Percentiles rank a stretch among this genome's conserved stretches.
Conservation (phyloP, 2,113 vertebrate genomes). For the Mesocricetus auratus region DNA sequence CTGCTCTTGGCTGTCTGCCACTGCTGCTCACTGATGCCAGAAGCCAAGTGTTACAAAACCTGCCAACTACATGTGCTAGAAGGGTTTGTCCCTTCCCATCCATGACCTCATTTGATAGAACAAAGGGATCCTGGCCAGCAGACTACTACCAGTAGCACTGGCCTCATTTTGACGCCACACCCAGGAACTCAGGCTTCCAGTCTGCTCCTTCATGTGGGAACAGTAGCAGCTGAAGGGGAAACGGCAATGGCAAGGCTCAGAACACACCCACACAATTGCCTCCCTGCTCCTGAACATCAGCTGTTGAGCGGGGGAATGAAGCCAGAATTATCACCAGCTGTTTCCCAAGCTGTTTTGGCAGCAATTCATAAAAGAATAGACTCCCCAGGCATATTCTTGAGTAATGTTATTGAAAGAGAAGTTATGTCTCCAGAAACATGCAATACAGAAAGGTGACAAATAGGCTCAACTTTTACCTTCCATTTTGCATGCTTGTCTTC, state of each 20-base stretch:
- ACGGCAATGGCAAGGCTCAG: slow-evolving; percentile 16
- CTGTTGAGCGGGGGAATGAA: slow-evolving; percentile 64
- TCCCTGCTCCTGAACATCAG: slow-evolving; percentile 73
- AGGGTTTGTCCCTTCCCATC: background rate
- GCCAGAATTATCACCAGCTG: slow-evolving; percentile 77
- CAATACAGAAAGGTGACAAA: slow-evolving; percentile 11
- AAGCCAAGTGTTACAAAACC: background rate
- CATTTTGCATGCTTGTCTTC: background rate
- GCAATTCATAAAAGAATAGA: slow-evolving; percentile 51
- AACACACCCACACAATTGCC: slow-evolving; percentile 67
- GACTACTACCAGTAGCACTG: background rate
- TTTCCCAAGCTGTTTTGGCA: slow-evolving; percentile 79
- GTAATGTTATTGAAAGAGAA: slow-evolving; percentile 55
- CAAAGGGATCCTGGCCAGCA: background rate
- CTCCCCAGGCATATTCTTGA: slow-evolving; percentile 66
- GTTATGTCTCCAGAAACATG: slow-evolving; percentile 53
- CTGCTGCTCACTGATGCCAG: background rate
- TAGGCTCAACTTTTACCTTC: slow-evolving; percentile 14
- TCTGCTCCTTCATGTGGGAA: slow-evolving; percentile 3
- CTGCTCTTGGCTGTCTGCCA: too few species aligned
- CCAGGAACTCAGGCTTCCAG: slow-evolving; percentile 26
- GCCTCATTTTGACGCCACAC: background rate
- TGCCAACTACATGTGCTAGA: background rate
- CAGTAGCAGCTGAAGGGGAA: slow-evolving; percentile 59
- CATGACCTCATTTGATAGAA: background rate